These are phyloP conservation scores for Hydrozoanthus tunicans DNA, from an alignment of 64 coral and sea anemone species.

Conservation along the genomic window DNA sequence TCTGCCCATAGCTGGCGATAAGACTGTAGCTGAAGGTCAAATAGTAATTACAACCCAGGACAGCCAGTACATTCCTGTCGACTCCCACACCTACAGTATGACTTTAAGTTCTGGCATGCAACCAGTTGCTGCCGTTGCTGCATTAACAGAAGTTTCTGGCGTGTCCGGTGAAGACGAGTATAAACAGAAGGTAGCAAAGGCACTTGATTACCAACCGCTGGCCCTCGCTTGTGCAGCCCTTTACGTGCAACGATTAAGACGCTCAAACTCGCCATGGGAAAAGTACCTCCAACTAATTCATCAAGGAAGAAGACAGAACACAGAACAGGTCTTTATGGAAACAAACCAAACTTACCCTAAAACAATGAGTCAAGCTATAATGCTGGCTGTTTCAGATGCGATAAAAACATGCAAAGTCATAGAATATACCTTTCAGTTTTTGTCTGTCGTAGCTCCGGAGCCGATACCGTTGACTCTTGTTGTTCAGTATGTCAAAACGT, in stretches of 20 bases:
- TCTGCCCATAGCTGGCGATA: not conserved
- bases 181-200: constrained; percentile 9
- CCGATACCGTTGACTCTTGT: constrained; percentile 3
- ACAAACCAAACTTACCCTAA: not conserved
- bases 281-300: not conserved
- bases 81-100: not conserved
- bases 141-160: constrained; percentile 12
- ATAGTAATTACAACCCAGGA: not conserved
- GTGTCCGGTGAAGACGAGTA: not conserved
- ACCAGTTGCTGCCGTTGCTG: not conserved
- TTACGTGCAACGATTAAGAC: constrained; percentile 13
- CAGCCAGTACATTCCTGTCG: not conserved
- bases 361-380: constrained; percentile 11
- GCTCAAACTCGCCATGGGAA: not conserved
- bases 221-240: constrained; percentile 3
- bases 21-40: not conserved
- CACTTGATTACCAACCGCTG: constrained; percentile 28
- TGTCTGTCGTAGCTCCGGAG: not conserved
- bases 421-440: not conserved
- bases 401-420: not conserved
- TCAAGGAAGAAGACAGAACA: not conserved
- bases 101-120: constrained; percentile 18
- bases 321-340: not conserved
- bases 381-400: not conserved
- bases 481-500: not conserved